phyloP scores from a whole-genome alignment of 92 coral and sea anemone species.

The Zoanthus gigantus region DNA sequence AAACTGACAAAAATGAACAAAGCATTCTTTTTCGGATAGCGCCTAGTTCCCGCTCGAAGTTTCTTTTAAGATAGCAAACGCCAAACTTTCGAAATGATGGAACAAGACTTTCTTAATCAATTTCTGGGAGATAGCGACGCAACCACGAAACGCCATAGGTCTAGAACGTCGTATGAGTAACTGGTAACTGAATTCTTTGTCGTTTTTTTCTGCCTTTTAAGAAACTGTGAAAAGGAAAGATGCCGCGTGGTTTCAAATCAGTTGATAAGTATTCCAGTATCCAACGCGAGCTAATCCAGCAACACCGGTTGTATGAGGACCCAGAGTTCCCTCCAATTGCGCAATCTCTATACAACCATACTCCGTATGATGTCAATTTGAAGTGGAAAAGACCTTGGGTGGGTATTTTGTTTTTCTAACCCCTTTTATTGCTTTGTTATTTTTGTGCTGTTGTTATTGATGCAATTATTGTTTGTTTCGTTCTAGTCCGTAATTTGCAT shows the following conservation, averaged over 20 bases:
- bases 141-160: no score
- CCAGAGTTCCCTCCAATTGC: constrained; percentile 74
- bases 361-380: constrained; percentile 66
- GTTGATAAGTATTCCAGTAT: constrained; percentile 53
- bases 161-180: background rate
- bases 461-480: background rate
- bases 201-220: background rate
- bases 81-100: no score
- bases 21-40: no score
- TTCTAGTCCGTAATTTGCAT: background rate
- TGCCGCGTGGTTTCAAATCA: constrained; percentile 35
- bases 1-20: no score
- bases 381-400: constrained; percentile 84
- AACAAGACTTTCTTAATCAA: no score
- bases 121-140: no score
- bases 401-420: background rate
- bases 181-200: background rate
- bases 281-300: constrained; percentile 64
- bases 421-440: background rate
- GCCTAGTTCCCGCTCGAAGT: no score
- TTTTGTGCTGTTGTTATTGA: background rate
- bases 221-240: background rate
- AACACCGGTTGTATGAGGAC: constrained; percentile 71
- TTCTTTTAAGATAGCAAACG: no score
- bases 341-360: constrained; percentile 64